Percentiles rank a stretch among this genome's conserved stretches.
Evolutionary conservation across 2,113 vertebrate genomes (phyloP).

Genomic region (Chinchilla lanigera): DNA sequence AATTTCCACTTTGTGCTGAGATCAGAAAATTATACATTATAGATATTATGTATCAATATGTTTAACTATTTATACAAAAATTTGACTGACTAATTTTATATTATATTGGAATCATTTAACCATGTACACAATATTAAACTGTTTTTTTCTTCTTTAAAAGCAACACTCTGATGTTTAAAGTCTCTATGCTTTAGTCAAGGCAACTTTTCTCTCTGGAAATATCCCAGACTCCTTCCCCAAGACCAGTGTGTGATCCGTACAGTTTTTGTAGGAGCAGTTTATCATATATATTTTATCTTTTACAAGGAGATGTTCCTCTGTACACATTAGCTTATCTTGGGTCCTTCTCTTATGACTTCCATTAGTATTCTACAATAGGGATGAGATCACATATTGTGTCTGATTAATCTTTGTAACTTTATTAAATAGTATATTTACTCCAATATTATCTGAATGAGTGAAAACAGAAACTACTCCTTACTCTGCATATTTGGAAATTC

Average conservation of each 20-base stretch:
- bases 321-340: background rate
- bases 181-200: background rate
- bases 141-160: background rate
- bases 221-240: background rate
- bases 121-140: background rate
- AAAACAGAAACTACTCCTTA: background rate
- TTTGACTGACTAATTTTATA: background rate
- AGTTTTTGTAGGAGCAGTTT: background rate
- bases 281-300: background rate
- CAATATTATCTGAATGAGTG: background rate
- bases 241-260: too few relatives aligned
- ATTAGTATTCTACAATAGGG: background rate
- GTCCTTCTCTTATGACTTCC: background rate
- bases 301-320: background rate
- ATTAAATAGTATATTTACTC: background rate
- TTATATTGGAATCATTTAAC: background rate
- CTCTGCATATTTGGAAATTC: background rate
- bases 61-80: background rate
- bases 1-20: too few relatives aligned
- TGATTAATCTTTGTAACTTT: background rate
- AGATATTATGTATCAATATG: background rate
- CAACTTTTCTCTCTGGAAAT: background rate
- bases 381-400: background rate
- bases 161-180: background rate
- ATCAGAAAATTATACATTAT: too few relatives aligned